Base-by-base conservation (phyloP, 2,797 vertebrate species). In the Melanotaenia pygmaea region DNA sequence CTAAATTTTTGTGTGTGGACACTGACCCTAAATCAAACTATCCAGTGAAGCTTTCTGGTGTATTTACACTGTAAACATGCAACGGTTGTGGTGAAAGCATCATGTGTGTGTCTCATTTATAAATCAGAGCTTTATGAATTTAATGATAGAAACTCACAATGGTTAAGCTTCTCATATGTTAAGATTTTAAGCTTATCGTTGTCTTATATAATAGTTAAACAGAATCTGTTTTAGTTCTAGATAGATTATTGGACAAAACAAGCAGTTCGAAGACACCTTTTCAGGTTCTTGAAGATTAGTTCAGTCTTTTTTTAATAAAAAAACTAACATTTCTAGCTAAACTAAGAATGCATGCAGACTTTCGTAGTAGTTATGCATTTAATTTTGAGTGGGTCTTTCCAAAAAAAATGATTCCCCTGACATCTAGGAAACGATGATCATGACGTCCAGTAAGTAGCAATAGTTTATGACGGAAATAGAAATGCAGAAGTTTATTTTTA, bases 401-500 rank as follows among this genome's bases (percentile, higher is more conserved):
- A n/a, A 65, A 60, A 57, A 57, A 69, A 57, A 59, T 30, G 4
- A 67, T 18, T 64, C 59, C 66, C 65, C 45, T 32, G 14, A 28
- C 43, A 43, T 40, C 34, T 58, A 67, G 72, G 67, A 86, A 76
- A 3, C 74, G 53, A 69, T 9, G 59, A 22, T 28, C 14, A 67
- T 59, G 37, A 51, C 22, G 47, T 38, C 59, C 14, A 59, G 53
- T 13, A 1, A 53, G 51, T 12, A 47, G 60, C 53, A 37, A 34
- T 37, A 61, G 43, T 10, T 26, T 26, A 13, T 26, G 34, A 40
- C 16, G 8, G 45, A 57, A 65, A 67, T 32, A 80, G 69, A 76
- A 64, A 77, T 64, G 73, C 8, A 63, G 76, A 83, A 77, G 68
- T 70, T 11, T 63, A 57, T 45, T 64, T 71, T 40, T 65, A 40